Percentiles rank a stretch among this genome's conserved stretches.
Evolutionary conservation across 2,797 vertebrate genomes (phyloP).

Genomic region (Balearica regulorum): DNA sequence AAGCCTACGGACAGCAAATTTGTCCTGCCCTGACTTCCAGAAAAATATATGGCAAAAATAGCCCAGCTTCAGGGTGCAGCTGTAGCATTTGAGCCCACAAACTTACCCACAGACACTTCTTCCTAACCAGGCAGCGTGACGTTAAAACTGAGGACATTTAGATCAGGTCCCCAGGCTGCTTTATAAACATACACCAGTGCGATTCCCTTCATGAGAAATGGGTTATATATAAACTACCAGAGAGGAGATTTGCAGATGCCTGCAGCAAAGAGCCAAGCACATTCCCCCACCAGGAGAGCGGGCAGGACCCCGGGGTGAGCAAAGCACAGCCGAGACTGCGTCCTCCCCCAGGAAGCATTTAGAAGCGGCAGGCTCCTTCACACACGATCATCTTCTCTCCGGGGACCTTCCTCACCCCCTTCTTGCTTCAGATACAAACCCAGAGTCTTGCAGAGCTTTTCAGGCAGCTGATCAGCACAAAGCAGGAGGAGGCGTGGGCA

Average conservation of each 20-base stretch:
- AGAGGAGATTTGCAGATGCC: not conserved
- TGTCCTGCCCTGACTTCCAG: not conserved
- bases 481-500: not conserved
- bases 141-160: not conserved
- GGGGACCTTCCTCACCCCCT: not conserved
- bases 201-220: not conserved
- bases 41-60: not conserved
- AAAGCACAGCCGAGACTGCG: not conserved
- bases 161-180: constrained; percentile 30
- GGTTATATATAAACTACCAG: not conserved
- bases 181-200: not conserved
- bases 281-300: not conserved
- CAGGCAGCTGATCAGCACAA: not conserved
- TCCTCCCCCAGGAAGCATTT: not conserved
- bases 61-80: not conserved
- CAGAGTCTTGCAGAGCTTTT: not conserved
- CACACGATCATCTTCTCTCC: not conserved
- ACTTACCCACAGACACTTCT: not conserved
- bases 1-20: not conserved
- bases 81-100: not conserved
- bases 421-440: not conserved
- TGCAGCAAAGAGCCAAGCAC: not conserved
- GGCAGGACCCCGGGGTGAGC: not conserved
- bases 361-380: not conserved
- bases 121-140: not conserved